Evolutionary conservation across 1,140 invertebrate genomes (phyloP).

Genomic region (Trissolcus basalis): DNA sequence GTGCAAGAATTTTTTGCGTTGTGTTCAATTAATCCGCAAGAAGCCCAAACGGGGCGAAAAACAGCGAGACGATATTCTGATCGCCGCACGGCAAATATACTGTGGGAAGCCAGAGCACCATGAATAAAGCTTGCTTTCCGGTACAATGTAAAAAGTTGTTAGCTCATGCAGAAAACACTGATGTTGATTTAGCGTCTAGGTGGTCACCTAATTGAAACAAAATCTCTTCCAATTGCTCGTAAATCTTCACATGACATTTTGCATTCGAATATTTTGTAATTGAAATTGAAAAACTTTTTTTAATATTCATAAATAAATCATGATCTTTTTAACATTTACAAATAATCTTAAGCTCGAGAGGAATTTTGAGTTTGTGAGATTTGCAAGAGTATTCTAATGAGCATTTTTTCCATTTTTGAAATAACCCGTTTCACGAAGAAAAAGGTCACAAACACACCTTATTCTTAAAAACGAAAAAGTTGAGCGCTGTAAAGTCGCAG

Average conservation of each 20-base stretch:
- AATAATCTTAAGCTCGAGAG: too few species aligned
- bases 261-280: conserved; percentile 31
- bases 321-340: too few species aligned
- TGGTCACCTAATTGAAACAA: conserved; percentile 41
- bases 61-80: conserved; percentile 14
- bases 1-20: conserved; percentile 33
- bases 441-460: conserved; percentile 8
- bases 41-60: conserved; percentile 40
- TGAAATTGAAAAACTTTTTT: too few species aligned
- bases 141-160: conserved; percentile 39
- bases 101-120: conserved; percentile 52
- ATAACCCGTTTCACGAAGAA: too few species aligned
- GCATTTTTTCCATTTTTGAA: too few species aligned
- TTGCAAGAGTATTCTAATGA: too few species aligned
- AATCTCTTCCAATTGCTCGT: conserved; percentile 16
- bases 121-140: conserved; percentile 59
- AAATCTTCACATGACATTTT: conserved; percentile 14
- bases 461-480: conserved; percentile 6
- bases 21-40: conserved; percentile 47
- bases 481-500: background rate
- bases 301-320: too few species aligned
- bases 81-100: conserved; percentile 4
- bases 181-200: conserved; percentile 38
- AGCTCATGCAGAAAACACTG: conserved; percentile 49
- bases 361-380: too few species aligned